Conservation (phyloP, 2,888 invertebrate genomes). For the Stenoptilia bipunctidactyla region DNA sequence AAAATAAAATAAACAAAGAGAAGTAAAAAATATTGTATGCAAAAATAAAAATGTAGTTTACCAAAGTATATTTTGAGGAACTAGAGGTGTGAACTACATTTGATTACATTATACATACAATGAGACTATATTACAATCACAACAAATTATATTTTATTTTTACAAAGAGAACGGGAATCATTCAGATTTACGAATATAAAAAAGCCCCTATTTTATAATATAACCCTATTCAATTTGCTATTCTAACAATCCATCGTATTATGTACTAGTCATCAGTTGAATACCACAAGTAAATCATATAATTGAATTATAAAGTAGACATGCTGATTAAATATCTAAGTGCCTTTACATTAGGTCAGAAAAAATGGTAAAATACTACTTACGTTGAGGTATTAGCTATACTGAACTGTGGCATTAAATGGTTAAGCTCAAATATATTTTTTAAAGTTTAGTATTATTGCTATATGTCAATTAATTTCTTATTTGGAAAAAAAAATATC, state of each 20-base stretch:
- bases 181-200: slow-evolving; percentile 18
- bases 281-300: too few species aligned
- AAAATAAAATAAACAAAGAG: slow-evolving; percentile 28
- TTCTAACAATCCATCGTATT: slow-evolving; percentile 12
- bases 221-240: slow-evolving; percentile 60
- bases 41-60: slow-evolving; percentile 26
- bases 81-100: slow-evolving; percentile 20
- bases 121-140: slow-evolving; percentile 20
- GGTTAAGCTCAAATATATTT: too few species aligned
- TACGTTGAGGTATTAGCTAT: too few species aligned
- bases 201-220: slow-evolving; percentile 40
- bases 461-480: too few species aligned
- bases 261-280: neutral
- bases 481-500: too few species aligned
- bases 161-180: neutral
- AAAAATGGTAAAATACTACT: too few species aligned
- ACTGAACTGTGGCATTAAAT: too few species aligned
- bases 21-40: slow-evolving; percentile 22
- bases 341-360: too few species aligned
- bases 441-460: too few species aligned
- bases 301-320: too few species aligned
- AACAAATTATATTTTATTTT: slow-evolving; percentile 11
- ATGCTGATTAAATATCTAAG: too few species aligned
- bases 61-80: slow-evolving; percentile 28
- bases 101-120: slow-evolving; percentile 19